Evolutionary conservation across 2,888 invertebrate genomes (phyloP).

Genomic region (Hypomecis atomaria): DNA sequence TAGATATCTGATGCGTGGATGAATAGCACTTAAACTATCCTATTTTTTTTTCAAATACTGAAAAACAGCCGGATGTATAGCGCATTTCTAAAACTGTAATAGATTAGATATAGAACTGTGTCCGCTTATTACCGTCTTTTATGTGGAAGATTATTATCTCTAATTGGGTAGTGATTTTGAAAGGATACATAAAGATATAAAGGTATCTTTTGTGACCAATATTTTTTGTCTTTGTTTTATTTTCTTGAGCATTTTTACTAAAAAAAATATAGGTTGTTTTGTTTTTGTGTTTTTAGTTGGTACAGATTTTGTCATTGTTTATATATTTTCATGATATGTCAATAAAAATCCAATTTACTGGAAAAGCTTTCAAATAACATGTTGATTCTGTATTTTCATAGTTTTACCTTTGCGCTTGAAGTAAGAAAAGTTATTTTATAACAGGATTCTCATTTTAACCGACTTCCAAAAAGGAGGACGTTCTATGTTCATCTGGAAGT

Average conservation of each 20-base stretch:
- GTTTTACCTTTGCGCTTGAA: too few species aligned
- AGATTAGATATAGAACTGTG: constrained; percentile 39
- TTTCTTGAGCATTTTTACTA: neutral
- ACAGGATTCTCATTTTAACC: too few species aligned
- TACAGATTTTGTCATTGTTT: neutral
- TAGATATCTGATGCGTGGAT: too few species aligned
- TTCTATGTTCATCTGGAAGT: too few species aligned
- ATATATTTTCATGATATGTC: too few species aligned
- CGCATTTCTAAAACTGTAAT: constrained; percentile 29
- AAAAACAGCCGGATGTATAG: neutral
- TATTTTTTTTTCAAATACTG: neutral
- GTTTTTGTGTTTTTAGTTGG: neutral
- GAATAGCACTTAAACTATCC: too few species aligned
- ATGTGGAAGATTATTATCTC: constrained; percentile 33
- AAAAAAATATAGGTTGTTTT: neutral
- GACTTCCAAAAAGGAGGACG: too few species aligned
- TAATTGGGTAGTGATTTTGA: constrained; percentile 34
- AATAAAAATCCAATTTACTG: too few species aligned
- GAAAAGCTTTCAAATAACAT: too few species aligned
- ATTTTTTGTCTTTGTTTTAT: constrained; percentile 12
- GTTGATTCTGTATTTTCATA: too few species aligned
- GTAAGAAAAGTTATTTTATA: too few species aligned
- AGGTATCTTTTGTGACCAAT: constrained; percentile 21
- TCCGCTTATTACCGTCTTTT: constrained; percentile 30
- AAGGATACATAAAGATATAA: constrained; percentile 25